Evolutionary conservation across 35 echinoderm and acorn worm species (phyloP), one percentile per base, ranked within the genome.

Genomic region (Holothuria glaberrima): DNA sequence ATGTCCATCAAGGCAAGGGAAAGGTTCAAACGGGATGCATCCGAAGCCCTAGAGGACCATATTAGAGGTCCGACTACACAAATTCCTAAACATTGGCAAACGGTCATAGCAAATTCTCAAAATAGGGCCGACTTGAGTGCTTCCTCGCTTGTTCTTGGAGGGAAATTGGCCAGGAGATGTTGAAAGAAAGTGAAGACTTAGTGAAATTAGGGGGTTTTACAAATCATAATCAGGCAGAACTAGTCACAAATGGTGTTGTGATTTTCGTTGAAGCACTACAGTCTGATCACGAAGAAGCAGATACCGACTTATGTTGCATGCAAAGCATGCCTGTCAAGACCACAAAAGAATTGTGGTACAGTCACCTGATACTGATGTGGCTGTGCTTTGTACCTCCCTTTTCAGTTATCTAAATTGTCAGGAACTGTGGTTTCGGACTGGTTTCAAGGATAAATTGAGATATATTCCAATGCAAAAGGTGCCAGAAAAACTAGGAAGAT

Each of bases 231-330:
- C 7, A 56, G 33, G 62, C 90, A 48, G 62, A 86, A 20, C 12
- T 36, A 45, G 90, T n/a, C 25, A 4, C 20, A 70, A n/a, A 71
- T 79, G 80, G 36, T 29, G 32, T 41, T 59, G 58, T 59, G 41
- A 85, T 41, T 59, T 20, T 18, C n/a, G 26, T 86, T 50, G 58
- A 29, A 68, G 59, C 31, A 29, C 44, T 91, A 12, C 46, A 34
- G 25, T 86, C 58, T 20, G 79, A 91, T 30, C 90, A 91, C 20
- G 90, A 91, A 71, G 90, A 91, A 58, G 90, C 90, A 48, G 90
- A 91, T 59, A 86, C 90, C 86, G 76, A 59, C n/a, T 91, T 3
- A 3, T 91, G 59, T 56, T 86, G 59, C 90, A 91, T 84, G 89
- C 89, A 13, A 48, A 50, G 32, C 77, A 85, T 84, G 89, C 77